Evolutionary conservation across 37 sponge, comb jelly and placozoan genomes (phyloP).

Genomic region (Ephydatia muelleri): DNA sequence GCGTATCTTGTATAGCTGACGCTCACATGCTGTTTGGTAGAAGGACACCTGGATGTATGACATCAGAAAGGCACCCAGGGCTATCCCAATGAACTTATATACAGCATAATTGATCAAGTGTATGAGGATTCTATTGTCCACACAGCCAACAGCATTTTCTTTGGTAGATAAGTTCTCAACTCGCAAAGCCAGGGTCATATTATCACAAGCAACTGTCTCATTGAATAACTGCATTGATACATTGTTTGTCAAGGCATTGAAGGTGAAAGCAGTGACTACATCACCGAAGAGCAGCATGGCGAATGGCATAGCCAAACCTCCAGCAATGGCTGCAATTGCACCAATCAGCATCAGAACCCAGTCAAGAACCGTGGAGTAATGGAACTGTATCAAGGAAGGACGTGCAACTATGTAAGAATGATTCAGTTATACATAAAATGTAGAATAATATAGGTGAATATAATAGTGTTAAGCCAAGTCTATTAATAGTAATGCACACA

Average conservation of each 20-base stretch:
- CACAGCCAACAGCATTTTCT: too few relatives aligned
- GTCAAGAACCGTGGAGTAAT: conserved; percentile 65
- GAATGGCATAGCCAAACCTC: conserved; percentile 68
- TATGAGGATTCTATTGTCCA: conserved; percentile 4
- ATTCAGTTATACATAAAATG: too few relatives aligned
- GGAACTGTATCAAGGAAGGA: conserved; percentile 51
- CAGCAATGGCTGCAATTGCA: conserved; percentile 43
- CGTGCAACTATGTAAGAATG: too few relatives aligned
- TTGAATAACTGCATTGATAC: too few relatives aligned
- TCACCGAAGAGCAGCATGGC: conserved; percentile 71
- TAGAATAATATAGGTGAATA: too few relatives aligned
- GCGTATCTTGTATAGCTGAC: conserved; percentile 67
- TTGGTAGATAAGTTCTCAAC: too few relatives aligned
- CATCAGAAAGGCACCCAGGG: conserved; percentile 26
- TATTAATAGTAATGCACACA: too few relatives aligned
- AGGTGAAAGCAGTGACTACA: conserved; percentile 48
- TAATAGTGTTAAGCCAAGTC: too few relatives aligned
- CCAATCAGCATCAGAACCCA: conserved; percentile 58
- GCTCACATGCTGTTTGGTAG: conserved; percentile 62
- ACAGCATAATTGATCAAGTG: conserved; percentile 1
- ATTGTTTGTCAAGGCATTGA: background rate
- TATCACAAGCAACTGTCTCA: background rate
- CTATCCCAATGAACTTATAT: conserved; percentile 39
- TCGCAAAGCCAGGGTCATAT: too few relatives aligned
- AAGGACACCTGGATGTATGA: conserved; percentile 51